Evolutionary conservation across 2,888 invertebrate species (phyloP).

Genomic region (Erebia aethiops): DNA sequence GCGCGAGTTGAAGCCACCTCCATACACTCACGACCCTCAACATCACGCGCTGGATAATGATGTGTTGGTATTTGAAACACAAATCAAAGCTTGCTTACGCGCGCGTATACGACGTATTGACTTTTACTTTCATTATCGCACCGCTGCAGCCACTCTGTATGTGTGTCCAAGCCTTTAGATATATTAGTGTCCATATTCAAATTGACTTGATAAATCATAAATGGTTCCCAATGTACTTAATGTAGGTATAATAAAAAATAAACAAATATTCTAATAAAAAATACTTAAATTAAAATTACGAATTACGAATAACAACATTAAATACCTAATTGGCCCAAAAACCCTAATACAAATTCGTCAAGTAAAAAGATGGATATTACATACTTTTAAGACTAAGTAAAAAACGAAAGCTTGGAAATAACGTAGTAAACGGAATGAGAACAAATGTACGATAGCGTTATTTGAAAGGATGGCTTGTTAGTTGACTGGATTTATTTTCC

Average conservation of each 20-base stretch:
- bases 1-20: too few species aligned
- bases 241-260: not conserved
- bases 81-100: not conserved
- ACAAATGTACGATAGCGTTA: slow-evolving; percentile 13
- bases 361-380: too few species aligned
- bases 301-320: too few species aligned
- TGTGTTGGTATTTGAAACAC: not conserved
- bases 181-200: not conserved
- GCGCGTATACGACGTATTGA: not conserved
- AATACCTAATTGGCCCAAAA: too few species aligned
- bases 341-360: too few species aligned
- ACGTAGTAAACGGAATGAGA: slow-evolving; percentile 13
- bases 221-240: not conserved
- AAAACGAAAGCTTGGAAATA: slow-evolving; percentile 10
- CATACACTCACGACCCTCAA: too few species aligned
- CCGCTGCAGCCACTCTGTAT: not conserved
- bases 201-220: not conserved
- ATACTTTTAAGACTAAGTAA: not conserved
- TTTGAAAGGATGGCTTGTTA: slow-evolving; percentile 12
- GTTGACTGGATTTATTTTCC: slow-evolving; percentile 2
- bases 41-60: too few species aligned
- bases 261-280: too few species aligned
- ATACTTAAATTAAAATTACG: too few species aligned
- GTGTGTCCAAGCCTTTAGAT: not conserved
- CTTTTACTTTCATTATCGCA: not conserved